phyloP scores from a whole-genome alignment of 2,797 vertebrate genomes.

The Diceros bicornis region DNA sequence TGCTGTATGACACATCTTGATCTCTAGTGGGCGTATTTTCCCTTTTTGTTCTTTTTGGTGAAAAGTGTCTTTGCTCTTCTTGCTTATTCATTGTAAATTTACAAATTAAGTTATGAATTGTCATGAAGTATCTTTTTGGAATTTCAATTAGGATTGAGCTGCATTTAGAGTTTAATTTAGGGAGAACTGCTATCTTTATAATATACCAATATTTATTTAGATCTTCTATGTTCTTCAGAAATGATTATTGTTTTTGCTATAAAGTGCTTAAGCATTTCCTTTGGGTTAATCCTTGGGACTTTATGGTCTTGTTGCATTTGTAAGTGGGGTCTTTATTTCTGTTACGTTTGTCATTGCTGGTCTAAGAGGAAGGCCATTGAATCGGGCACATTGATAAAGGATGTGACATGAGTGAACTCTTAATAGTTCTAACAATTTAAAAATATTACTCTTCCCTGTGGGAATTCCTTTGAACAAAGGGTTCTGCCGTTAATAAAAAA shows the following conservation, averaged over 20 bases:
- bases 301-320: neutral
- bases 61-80: neutral
- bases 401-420: neutral
- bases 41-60: neutral
- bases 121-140: neutral
- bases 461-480: conserved; percentile 15
- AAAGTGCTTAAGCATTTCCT: conserved; percentile 8
- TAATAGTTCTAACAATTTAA: neutral
- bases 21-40: neutral
- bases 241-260: neutral
- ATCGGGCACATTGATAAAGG: neutral
- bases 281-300: neutral
- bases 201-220: neutral
- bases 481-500: neutral
- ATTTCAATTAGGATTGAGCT: conserved; percentile 10
- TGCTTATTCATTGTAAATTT: conserved; percentile 43
- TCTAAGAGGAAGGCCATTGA: neutral
- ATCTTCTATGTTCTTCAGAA: conserved; percentile 30
- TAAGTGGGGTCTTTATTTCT: neutral
- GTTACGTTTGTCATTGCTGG: neutral
- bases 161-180: neutral
- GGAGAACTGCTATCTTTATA: neutral
- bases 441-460: neutral
- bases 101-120: neutral
- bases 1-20: neutral